phyloP scores from a whole-genome alignment of 2,113 vertebrate species.

The Tragulus kanchil region DNA sequence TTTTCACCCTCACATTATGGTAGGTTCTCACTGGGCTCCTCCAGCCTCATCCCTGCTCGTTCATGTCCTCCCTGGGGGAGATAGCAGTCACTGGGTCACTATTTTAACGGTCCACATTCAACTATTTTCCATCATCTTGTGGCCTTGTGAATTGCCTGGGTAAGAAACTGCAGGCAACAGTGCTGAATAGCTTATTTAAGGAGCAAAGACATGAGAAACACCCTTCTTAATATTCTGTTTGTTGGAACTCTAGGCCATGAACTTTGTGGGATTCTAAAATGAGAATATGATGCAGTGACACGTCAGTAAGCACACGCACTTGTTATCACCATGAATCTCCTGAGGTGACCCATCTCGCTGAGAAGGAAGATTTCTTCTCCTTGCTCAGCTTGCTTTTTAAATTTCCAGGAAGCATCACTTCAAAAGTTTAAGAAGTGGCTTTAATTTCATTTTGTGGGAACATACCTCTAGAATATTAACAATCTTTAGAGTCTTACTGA shows the following conservation, averaged over 20 bases:
- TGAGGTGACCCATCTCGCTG: not conserved
- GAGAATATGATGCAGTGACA: not conserved
- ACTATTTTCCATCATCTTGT: not conserved
- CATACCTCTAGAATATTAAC: not conserved
- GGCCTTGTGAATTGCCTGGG: not conserved
- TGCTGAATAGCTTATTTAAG: not conserved
- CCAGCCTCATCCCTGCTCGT: not conserved
- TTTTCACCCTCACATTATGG: not conserved
- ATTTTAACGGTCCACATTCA: not conserved
- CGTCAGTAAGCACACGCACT: not conserved
- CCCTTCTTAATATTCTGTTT: fast-evolving
- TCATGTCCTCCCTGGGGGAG: not conserved
- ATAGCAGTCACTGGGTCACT: not conserved
- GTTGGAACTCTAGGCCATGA: not conserved
- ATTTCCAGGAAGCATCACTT: not conserved
- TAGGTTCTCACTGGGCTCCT: not conserved
- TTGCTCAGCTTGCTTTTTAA: not conserved
- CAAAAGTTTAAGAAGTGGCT: not conserved
- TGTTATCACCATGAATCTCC: not conserved
- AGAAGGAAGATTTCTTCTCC: slow-evolving; percentile 2
- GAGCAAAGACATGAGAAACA: not conserved
- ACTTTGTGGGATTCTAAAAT: not conserved
- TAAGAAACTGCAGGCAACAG: not conserved
- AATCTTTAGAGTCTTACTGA: not conserved
- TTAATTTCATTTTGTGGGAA: slow-evolving; percentile 45